These are phyloP conservation scores for Taxidea taxus DNA, from an alignment of 2,113 vertebrate species.

Conservation along the genomic window DNA sequence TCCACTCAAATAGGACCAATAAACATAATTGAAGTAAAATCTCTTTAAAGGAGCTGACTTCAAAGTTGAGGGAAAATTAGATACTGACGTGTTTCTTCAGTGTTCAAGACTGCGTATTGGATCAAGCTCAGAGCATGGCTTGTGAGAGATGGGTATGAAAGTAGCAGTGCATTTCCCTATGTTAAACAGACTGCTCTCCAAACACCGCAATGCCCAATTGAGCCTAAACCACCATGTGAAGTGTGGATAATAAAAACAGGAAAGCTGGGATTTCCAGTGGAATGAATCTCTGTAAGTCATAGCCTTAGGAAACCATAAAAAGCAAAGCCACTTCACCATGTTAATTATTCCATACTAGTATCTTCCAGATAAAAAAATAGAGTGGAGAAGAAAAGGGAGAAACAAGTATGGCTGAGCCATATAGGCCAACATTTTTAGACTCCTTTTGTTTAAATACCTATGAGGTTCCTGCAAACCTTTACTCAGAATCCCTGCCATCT, in stretches of 20 bases:
- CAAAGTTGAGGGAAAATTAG: background rate
- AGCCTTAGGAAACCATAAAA: conserved; percentile 73
- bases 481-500: background rate
- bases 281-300: conserved; percentile 73
- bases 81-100: background rate
- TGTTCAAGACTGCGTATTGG: background rate
- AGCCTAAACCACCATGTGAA: conserved; percentile 71
- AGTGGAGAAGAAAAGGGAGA: background rate
- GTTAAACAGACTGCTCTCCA: conserved; percentile 56
- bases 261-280: conserved; percentile 59
- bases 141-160: background rate
- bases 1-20: background rate
- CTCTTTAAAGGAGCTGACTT: background rate
- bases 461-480: background rate
- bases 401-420: background rate
- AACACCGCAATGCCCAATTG: conserved; percentile 65
- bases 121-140: conserved; percentile 1
- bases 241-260: conserved; percentile 74
- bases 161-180: background rate
- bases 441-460: background rate
- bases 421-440: background rate
- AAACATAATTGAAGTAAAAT: background rate
- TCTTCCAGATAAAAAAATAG: conserved; percentile 56
- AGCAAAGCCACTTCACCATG: conserved; percentile 60
- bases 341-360: conserved; percentile 62